phyloP scores from a whole-genome alignment of 2,888 invertebrate species.

The Oxyteleia sp. region DNA sequence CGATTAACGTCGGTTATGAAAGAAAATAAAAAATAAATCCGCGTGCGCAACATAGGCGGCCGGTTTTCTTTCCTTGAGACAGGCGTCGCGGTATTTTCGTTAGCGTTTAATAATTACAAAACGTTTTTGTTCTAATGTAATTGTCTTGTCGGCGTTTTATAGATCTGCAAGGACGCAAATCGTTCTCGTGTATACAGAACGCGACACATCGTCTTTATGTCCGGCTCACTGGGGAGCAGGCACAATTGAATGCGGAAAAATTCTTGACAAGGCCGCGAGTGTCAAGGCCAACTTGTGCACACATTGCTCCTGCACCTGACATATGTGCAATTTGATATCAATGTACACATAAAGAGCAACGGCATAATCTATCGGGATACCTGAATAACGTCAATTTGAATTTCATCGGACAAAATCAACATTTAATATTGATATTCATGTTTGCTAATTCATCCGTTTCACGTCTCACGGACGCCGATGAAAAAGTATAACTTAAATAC shows the following conservation, averaged over 20 bases:
- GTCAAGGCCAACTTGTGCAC: conserved; percentile 80
- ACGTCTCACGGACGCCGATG: conserved; percentile 4
- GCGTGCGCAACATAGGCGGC: background rate
- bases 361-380: conserved; percentile 44
- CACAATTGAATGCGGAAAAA: conserved; percentile 83
- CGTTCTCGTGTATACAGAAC: conserved; percentile 41
- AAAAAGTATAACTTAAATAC: too few relatives aligned
- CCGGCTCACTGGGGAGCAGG: conserved; percentile 64
- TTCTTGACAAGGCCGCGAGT: conserved; percentile 83
- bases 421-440: conserved; percentile 17
- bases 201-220: conserved; percentile 66
- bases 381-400: conserved; percentile 23
- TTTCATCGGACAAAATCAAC: conserved; percentile 37
- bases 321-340: conserved; percentile 71
- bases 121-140: conserved; percentile 50
- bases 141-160: conserved; percentile 58
- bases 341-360: conserved; percentile 47
- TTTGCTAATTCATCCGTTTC: conserved; percentile 29
- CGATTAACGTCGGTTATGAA: conserved; percentile 23
- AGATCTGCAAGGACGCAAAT: conserved; percentile 60
- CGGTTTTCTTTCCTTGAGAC: background rate
- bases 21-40: conserved; percentile 31
- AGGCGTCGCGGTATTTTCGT: conserved; percentile 23
- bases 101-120: conserved; percentile 21
- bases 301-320: conserved; percentile 77